phyloP scores from a whole-genome alignment of 2,113 vertebrate genomes.

The Ascaphus truei region DNA sequence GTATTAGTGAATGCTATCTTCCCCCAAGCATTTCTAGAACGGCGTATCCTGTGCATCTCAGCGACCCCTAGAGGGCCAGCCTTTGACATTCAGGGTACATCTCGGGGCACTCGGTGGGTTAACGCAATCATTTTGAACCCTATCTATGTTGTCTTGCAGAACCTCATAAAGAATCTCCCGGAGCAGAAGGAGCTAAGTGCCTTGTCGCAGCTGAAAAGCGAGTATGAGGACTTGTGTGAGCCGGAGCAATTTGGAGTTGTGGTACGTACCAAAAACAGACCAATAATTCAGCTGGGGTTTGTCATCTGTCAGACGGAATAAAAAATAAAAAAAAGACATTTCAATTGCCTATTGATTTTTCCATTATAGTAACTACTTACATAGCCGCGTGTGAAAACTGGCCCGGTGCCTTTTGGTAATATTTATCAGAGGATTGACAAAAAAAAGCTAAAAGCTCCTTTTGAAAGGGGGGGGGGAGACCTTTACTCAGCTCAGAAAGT shows the following conservation, averaged over 20 bases:
- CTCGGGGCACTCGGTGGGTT: no score
- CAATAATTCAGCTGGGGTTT: not conserved
- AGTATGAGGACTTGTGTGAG: slow-evolving; percentile 91
- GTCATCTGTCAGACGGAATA: not conserved
- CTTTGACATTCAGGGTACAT: no score
- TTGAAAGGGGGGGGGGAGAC: not conserved
- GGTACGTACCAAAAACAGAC: slow-evolving; percentile 69
- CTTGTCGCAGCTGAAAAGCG: slow-evolving; percentile 83
- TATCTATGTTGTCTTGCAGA: slow-evolving; percentile 68
- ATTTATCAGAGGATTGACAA: slow-evolving; percentile 26
- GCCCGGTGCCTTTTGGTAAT: slow-evolving; percentile 20
- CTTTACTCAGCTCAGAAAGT: not conserved
- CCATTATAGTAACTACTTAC: slow-evolving; percentile 23
- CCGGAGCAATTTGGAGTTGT: slow-evolving; percentile 95
- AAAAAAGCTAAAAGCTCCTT: slow-evolving; percentile 3
- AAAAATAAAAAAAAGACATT: slow-evolving; percentile 37
- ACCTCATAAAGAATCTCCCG: slow-evolving; percentile 92
- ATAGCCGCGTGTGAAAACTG: slow-evolving; percentile 10
- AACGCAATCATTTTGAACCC: not conserved
- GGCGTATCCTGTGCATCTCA: no score
- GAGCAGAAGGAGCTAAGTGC: slow-evolving; percentile 88
- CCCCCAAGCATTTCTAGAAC: no score
- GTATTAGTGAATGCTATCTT: no score
- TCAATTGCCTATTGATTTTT: slow-evolving; percentile 24
- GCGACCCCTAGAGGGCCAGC: no score